Evolutionary conservation across 2,113 vertebrate genomes (phyloP).

Genomic region (Ceyx melanurus): DNA sequence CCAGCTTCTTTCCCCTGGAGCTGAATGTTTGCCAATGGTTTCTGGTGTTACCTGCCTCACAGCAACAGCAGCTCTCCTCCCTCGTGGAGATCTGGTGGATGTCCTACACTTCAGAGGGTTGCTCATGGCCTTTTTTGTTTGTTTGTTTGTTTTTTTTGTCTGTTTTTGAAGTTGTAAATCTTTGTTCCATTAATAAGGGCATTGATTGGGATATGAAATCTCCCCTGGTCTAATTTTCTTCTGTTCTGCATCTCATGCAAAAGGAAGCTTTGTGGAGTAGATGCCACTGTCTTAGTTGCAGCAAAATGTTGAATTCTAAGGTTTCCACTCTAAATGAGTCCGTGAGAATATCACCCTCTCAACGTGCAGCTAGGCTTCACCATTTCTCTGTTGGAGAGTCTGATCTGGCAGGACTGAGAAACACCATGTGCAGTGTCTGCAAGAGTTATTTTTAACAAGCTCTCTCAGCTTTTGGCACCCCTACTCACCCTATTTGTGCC

Average conservation of each 20-base stretch:
- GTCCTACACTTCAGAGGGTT: background rate
- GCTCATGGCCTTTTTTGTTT: background rate
- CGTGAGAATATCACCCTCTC: background rate
- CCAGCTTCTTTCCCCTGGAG: background rate
- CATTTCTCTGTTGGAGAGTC: background rate
- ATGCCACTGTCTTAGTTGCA: background rate
- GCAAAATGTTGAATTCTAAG: background rate
- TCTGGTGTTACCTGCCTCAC: background rate
- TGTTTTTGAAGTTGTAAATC: background rate
- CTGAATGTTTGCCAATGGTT: fast-evolving
- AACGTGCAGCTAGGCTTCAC: background rate
- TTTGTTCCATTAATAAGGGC: background rate
- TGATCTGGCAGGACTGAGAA: background rate
- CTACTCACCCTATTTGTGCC: background rate
- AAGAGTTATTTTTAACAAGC: background rate
- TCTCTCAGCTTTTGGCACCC: background rate
- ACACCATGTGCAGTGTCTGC: background rate
- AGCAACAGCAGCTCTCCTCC: background rate
- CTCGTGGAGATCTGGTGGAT: background rate
- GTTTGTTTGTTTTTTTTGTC: background rate
- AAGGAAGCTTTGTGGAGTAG: background rate
- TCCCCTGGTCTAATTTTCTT: background rate
- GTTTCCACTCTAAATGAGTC: background rate
- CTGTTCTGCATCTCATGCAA: background rate
- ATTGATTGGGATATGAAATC: background rate